Evolutionary conservation across 2,888 invertebrate genomes (phyloP).

Genomic region (Gandaritis pyraliata): DNA sequence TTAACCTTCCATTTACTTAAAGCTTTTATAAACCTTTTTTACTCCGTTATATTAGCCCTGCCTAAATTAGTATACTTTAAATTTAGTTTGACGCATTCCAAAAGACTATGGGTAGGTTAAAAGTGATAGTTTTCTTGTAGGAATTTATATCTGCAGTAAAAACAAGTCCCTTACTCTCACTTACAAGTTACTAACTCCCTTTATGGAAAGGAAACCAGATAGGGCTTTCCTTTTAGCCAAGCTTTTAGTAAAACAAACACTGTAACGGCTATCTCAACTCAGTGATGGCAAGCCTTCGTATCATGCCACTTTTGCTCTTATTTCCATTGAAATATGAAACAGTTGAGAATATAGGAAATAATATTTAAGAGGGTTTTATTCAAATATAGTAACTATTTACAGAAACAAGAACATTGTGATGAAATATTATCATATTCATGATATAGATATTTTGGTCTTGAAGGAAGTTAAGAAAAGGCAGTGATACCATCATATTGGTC

Average conservation of each 20-base stretch:
- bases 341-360: neutral
- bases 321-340: slow-evolving; percentile 5
- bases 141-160: slow-evolving; percentile 10
- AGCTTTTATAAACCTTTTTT: too few species aligned
- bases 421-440: too few species aligned
- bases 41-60: too few species aligned
- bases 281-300: slow-evolving; percentile 18
- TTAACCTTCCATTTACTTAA: too few species aligned
- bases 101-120: too few species aligned
- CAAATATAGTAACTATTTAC: neutral
- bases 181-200: slow-evolving; percentile 20
- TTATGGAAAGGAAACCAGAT: slow-evolving; percentile 37
- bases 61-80: too few species aligned
- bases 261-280: slow-evolving; percentile 19
- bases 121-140: neutral
- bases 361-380: neutral
- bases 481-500: too few species aligned
- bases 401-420: too few species aligned
- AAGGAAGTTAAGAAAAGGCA: too few species aligned
- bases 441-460: too few species aligned
- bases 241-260: slow-evolving; percentile 49
- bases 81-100: too few species aligned
- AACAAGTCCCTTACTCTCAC: slow-evolving; percentile 24
- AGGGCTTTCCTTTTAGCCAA: slow-evolving; percentile 38
- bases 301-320: slow-evolving; percentile 19